Base-by-base conservation (phyloP, 1,140 invertebrate genomes). In the Battus philenor region DNA sequence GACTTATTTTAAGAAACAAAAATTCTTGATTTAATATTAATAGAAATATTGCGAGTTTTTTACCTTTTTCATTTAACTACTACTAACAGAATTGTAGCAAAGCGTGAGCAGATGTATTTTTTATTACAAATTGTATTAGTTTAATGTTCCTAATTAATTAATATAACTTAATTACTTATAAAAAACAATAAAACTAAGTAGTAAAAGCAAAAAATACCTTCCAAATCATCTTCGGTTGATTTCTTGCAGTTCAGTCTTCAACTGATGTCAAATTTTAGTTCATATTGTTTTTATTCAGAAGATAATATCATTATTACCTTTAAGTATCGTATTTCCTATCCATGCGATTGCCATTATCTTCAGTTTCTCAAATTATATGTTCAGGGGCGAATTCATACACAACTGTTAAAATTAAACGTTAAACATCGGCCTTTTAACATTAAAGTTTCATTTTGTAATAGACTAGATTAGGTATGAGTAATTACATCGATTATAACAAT, bases 181-280 rank as follows among this genome's bases (percentile, higher is more conserved):
- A 13, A 5, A 16, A 38, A 7, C 11, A 5, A 1, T 33, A 33
- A 33, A 34, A n/a, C n/a, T n/a, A n/a, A n/a, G n/a, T 22, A 10
- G 4, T 26, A 2, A 26, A 38, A 0, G 13, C 6, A 22, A 13
- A 39, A 24, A 26, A 36, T 53, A 53, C 50, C 50, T 53, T 53
- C 24, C 43, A 53, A 47, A 53, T 53, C 44, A 53, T 53, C 31
- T 44, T 41, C 38, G 20, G 44, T 47, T 36, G 20, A 12, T 26
- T 11, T 39, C 22, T 8, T 13, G 6, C 13, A 12, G 36, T 26
- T 39, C 22, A 26, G 12, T 15, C n/a, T 26, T 39, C 36, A 39
- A 39, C 36, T 39, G 22, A 24, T 39, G 36, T 39, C 36, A 39
- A 39, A 39, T 13, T 2, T 8, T 26, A 22, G 11, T 13, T 39